These are phyloP conservation scores for Acropora tenuis DNA, from an alignment of 64 coral and sea anemone genomes.

Conservation along the genomic window DNA sequence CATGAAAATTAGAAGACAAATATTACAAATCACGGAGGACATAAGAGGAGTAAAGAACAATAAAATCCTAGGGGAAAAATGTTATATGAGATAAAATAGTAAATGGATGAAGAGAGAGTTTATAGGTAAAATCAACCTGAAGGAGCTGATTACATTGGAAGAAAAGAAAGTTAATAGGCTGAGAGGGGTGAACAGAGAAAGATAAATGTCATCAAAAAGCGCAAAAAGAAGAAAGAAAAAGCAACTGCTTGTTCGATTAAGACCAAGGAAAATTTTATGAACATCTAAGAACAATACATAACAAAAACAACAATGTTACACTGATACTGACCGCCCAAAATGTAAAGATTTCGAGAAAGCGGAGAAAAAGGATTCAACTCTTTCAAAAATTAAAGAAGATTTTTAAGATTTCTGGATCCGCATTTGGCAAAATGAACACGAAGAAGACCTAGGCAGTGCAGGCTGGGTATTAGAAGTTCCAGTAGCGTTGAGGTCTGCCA, in stretches of 20 bases:
- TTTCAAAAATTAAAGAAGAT: no score
- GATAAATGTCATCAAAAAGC: neutral
- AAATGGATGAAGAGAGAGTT: constrained; percentile 21
- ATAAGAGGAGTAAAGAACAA: neutral
- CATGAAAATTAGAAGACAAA: constrained; percentile 4
- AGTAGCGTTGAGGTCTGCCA: no score
- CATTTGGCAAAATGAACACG: no score
- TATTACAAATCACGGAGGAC: neutral
- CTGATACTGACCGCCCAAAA: no score
- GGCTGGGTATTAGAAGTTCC: no score
- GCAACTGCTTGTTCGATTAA: constrained; percentile 3
- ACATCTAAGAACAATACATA: neutral
- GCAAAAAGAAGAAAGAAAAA: neutral
- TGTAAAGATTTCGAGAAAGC: no score
- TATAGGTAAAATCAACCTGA: constrained; percentile 8
- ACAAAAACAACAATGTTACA: neutral
- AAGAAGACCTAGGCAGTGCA: no score
- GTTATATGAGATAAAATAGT: constrained; percentile 13
- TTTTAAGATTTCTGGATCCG: no score
- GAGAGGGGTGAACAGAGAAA: neutral
- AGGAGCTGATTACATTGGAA: constrained; percentile 1
- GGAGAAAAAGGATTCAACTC: no score
- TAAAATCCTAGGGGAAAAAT: no score
- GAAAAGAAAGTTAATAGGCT: constrained; percentile 32
- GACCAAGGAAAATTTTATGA: constrained; percentile 37